Evolutionary conservation across 2,888 invertebrate species (phyloP), one percentile per base, ranked within the genome.

Genomic region (Stenodema calcarata): DNA sequence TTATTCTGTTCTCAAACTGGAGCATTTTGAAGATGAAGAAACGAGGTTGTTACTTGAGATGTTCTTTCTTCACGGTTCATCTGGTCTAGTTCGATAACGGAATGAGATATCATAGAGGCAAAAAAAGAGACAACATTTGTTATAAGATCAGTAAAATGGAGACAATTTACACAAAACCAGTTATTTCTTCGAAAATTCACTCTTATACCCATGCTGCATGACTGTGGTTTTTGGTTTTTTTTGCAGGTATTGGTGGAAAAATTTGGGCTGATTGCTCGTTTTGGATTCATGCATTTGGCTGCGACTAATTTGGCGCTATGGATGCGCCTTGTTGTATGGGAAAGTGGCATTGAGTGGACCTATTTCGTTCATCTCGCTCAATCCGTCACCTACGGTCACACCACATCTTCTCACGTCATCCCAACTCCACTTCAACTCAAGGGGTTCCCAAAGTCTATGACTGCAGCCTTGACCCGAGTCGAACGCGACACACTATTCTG

Each of bases 271-370:
- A 91, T 92, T 11, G 92, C 92, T 0, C 90, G 92, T 88, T 92
- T 93, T 87, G 93, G 93, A 7, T 92, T 93, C 89, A 92, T 92
- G 89, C 93, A 93, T 88, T 90, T 93, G 54, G 92, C 92, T 9
- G 93, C 93, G 6, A 93, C 93, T 1, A 93, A 93, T 89, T 90
- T 93, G 42, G 92, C 93, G 0, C 91, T 93, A 41, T 93, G 93
- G 93, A 90, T 92, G 18, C 91, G 92, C 30, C 90, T 92, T 35
- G 91, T 93, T 11, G 91, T 93, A 70, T 92, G 92, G 92, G 93
- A 93, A 88, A 92, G 92, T 16, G 92, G 92, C 1, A 92, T 92
- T 82, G 92, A 92, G 89, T 93, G 92, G 92, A 91, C 92, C 0
- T 92, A 92, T 88, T 92, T 91, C 86, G 92, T 92, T 3, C 91